phyloP scores from a whole-genome alignment of 2,888 invertebrate species.

The Trissoscelio sp. region DNA sequence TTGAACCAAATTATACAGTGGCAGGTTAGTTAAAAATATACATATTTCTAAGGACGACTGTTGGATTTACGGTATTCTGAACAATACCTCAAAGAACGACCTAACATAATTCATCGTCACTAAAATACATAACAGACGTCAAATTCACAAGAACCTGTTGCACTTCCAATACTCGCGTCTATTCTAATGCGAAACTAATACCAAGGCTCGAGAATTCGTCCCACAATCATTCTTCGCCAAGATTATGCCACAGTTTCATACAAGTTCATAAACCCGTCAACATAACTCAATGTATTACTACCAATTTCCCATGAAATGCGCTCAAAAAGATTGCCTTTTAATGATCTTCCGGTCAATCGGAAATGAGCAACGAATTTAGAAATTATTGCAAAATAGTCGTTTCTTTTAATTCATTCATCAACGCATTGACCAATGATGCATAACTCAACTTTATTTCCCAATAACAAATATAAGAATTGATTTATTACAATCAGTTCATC shows the following conservation, averaged over 20 bases:
- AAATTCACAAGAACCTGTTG: constrained; percentile 6
- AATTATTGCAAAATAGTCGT: too few species aligned
- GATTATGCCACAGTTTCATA: neutral
- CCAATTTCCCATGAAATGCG: too few species aligned
- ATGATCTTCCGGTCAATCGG: too few species aligned
- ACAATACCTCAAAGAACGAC: neutral
- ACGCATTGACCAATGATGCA: too few species aligned
- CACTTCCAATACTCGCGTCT: neutral
- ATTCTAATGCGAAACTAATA: neutral
- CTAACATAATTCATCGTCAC: neutral
- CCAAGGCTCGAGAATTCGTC: neutral
- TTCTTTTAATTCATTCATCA: too few species aligned
- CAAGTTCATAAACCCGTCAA: too few species aligned
- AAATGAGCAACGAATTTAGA: too few species aligned
- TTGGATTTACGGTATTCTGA: neutral
- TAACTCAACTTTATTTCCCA: too few species aligned
- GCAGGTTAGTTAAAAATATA: neutral
- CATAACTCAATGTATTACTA: too few species aligned
- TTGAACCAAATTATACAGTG: neutral
- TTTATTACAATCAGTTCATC: too few species aligned
- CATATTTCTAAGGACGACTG: neutral
- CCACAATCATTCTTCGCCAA: neutral
- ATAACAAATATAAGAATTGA: too few species aligned
- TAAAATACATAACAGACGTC: neutral
- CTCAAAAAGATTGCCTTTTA: too few species aligned